Evolutionary conservation across 1,140 invertebrate genomes (phyloP), one percentile per base, ranked within the genome.

Genomic region (Drosophila lacteicornis): DNA sequence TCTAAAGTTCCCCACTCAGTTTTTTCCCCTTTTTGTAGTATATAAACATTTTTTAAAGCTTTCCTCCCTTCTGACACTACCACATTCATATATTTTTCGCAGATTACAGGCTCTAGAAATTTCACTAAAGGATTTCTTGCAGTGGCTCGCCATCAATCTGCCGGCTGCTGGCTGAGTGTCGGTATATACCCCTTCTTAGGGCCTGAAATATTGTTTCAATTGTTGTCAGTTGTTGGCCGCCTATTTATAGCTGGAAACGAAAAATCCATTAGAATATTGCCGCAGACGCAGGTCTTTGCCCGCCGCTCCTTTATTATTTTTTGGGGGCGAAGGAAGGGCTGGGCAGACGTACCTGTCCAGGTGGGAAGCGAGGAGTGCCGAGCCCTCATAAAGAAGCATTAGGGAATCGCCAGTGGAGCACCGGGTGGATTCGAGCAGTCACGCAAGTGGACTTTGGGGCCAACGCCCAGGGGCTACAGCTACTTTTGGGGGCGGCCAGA

Each of bases 231-330:
- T 43, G 38, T 50, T 33, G 25, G 49, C 13, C 11, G 46, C 30
- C 71, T 63, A 70, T 70, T 63, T 58, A 70, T 69, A 70, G 30
- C 45, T 58, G 46, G 15, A 60, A 70, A 33, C 51, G 42, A 75
- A 74, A 80, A 80, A 79, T 79, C 79, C 79, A 81, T 81, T 81
- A 81, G 66, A 77, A 81, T 81, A 81, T 81, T 81, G 71, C 79
- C 38, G 36, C 75, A 76, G 46, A 46, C 55, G 19, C 73, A 43
- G 53, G 17, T 43, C 63, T 27, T 17, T 19, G 33, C 33, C 30
- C 49, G 36, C 15, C 55, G 36, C 57, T 65, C 27, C 27, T 11
- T 25, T 42, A 45, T 11, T 46, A 22, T 22, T n/a, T 27, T 36
- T 38, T 25, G 22, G 12, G 30, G 58, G 22, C 22, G 76, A 55